Base-by-base conservation (phyloP, 2,113 vertebrate genomes). In the Pseudorectes ferrugineus region DNA sequence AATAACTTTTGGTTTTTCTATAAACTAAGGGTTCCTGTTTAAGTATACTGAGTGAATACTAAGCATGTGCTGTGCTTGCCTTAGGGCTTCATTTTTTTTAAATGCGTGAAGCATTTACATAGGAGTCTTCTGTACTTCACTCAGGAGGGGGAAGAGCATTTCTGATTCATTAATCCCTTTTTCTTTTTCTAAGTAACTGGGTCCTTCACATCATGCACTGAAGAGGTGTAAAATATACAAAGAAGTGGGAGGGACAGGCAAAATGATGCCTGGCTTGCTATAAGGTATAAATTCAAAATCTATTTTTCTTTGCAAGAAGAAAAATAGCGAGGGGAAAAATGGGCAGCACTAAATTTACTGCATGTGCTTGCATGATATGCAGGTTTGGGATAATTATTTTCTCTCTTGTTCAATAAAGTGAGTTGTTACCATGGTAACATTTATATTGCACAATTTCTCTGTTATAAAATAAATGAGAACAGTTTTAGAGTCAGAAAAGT, bases 161-260 rank as follows among this genome's bases (percentile, higher is more conserved):
- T 97, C 94, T 96, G 88, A 96, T 95, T 95, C 95, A 93, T 94
- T 94, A 96, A 97, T 92, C 92, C 95, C 75, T 72, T 96, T 95
- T 95, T 95, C 87, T 85, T 92, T 92, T 91, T 77, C 66, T 85
- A 48, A 97, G 82, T 92, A 96, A 93, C 84, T 35, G 72, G 36
- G 83, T 86, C 95, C 94, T 94, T 97, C 93, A 90, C 83, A 88
- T 93, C 89, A 49, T 94, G 89, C 67, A 46, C 94, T 89, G 85
- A 87, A 74, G 78, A 95, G 83, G 36, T 94, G 75, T 93, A 92
- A 92, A 97, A 93, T 76, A 75, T 31, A 96, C 92, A 94, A 95
- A 96, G 95, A 86, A 88, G 52, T 92, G 88, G 93, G 93, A 95
- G 92, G 92, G 86, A 85, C 66, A 78, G 80, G 78, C 72, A 86